Evolutionary conservation across 2,113 vertebrate genomes (phyloP).

Genomic region (Dryoscopus gambensis): DNA sequence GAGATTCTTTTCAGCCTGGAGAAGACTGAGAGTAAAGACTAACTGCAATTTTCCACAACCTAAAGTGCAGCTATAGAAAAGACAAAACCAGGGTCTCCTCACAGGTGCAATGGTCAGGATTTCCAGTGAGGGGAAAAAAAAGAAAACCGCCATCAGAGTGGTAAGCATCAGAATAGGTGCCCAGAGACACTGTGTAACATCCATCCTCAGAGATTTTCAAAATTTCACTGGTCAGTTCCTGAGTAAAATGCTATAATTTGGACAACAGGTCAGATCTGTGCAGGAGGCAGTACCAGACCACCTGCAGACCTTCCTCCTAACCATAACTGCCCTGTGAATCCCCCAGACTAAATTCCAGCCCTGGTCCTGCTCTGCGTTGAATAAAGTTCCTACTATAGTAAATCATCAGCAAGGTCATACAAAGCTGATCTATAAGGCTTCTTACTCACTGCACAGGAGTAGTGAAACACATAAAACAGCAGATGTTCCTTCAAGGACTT

Average conservation of each 20-base stretch:
- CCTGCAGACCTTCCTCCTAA: background rate
- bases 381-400: background rate
- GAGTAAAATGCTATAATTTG: background rate
- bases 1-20: background rate
- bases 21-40: background rate
- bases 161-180: background rate
- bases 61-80: background rate
- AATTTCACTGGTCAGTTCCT: background rate
- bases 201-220: background rate
- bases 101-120: background rate
- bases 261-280: background rate
- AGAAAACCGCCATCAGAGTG: background rate
- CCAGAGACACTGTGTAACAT: background rate
- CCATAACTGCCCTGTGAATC: background rate
- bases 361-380: background rate
- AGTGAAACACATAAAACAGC: background rate
- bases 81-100: background rate
- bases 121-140: background rate
- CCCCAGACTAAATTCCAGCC: background rate
- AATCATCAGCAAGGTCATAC: background rate
- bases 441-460: background rate
- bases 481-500: background rate
- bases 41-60: background rate
- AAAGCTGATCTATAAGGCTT: background rate
- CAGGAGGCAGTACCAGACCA: background rate